Evolutionary conservation across 1,140 invertebrate genomes (phyloP), one percentile per base, ranked within the genome.

Genomic region (Branchinecta lindahli): DNA sequence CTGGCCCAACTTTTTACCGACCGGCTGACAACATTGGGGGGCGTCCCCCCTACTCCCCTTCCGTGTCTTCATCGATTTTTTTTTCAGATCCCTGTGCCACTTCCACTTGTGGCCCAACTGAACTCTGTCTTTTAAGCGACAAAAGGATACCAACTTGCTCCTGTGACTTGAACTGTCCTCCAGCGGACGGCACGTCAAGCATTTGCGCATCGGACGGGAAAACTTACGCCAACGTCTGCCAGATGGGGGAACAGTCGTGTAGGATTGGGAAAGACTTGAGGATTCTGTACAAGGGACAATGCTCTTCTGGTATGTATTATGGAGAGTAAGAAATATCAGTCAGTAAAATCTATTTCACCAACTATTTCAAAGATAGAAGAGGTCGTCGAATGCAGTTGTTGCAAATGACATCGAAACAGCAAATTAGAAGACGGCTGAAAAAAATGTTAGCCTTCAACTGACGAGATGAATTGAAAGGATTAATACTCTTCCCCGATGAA

Each of bases 241-340:
- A 81, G 18, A 76, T 85, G 72, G 75, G 76, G 45, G 76, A 81
- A n/a, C 79, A 80, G 71, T 79, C 76, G 8, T 82, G 80, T 74
- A 78, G 77, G 66, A 74, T 76, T 3, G 72, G 79, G 44, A 76
- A 75, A 72, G 75, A 75, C 65, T 72, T 82, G 0, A 83, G 85
- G 75, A 88, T 90, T 71, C 86, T 91, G 74, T 91, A 90, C 77
- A 84, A 85, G 68, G 89, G 88, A 70, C 85, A 86, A 77, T 92
- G 90, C 85, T 84, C 76, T 75, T 85, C 87, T 72, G 88, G 89
- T 91, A 81, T 78, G 78, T 69, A 10, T 15, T 46, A 21, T 6
- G 46, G 69, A 5, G 18, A 10, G 18, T 69, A 9, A 52, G n/a
- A 9, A 9, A 52, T n/a, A 52, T 9, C 9, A 52, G 9, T 52